These are phyloP conservation scores for Chelonus formosanus DNA, from an alignment of 2,888 invertebrate genomes.

Conservation along the genomic window DNA sequence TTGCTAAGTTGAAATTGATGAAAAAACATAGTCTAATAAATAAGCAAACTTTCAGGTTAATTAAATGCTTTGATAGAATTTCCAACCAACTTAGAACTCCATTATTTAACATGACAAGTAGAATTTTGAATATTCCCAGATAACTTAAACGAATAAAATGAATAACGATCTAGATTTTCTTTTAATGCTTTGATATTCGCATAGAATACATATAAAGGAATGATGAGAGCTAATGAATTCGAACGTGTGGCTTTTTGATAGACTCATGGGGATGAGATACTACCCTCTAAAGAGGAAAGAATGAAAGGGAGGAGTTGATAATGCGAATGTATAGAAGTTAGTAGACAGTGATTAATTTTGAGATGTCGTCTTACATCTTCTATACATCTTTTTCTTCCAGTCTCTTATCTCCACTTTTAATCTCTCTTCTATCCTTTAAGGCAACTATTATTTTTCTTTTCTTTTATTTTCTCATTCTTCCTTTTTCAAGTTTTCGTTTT, in stretches of 20 bases:
- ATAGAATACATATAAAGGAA: slow-evolving; percentile 9
- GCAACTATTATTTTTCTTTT: slow-evolving; percentile 15
- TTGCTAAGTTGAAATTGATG: no score
- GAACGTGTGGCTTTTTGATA: slow-evolving; percentile 34
- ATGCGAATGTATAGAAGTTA: slow-evolving; percentile 42
- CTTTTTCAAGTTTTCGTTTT: neutral
- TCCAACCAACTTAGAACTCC: no score
- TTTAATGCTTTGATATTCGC: neutral
- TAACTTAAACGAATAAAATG: no score
- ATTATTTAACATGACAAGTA: no score
- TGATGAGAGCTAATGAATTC: slow-evolving; percentile 34
- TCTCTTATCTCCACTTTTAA: slow-evolving; percentile 44
- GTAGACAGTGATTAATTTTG: slow-evolving; percentile 63
- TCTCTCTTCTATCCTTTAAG: slow-evolving; percentile 29
- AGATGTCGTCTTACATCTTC: slow-evolving; percentile 60
- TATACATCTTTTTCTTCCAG: slow-evolving; percentile 39
- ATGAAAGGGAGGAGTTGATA: slow-evolving; percentile 42
- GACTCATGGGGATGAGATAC: neutral
- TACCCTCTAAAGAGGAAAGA: slow-evolving; percentile 29
- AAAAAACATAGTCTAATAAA: no score
- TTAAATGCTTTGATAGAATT: no score
- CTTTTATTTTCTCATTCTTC: slow-evolving; percentile 14
- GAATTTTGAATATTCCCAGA: no score
- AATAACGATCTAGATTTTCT: neutral
- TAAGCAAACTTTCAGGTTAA: no score